Evolutionary conservation across 2,797 vertebrate species (phyloP), one percentile per base, ranked within the genome.

Genomic region (Dermochelys coriacea): DNA sequence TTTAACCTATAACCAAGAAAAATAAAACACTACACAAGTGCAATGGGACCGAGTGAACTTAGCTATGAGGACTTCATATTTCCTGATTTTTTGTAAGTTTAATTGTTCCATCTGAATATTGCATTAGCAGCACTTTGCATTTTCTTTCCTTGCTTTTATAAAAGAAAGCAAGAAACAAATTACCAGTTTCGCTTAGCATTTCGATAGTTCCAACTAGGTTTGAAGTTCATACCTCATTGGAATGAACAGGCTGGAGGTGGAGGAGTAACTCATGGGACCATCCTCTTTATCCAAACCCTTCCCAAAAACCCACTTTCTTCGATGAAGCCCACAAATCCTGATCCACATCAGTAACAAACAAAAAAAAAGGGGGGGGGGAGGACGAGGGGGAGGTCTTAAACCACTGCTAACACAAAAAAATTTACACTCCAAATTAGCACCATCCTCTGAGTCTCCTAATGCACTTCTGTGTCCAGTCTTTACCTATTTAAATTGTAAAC

Each of bases 221-320:
- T 87, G 83, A 94, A 93, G 78, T 90, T 90, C 82, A 54, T 74
- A 80, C 86, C 84, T 80, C n/a, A 10, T 51, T 23, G 77, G 37
- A 77, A 86, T 0, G 0, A 75, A 50, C 37, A 82, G 6, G 47
- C 49, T 80, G 83, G 75, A 68, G 84, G 91, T 7, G 18, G 78
- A 45, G 57, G 74, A 59, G 59, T 16, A 75, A 78, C 27, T 37
- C 68, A 88, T 2, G 0, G 85, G 85, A 78, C 37, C 79, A 8
- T 29, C 61, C 51, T 54, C 29, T 25, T 49, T 75, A 10, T 6
- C 29, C 6, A 84, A 93, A 91, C 83, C 3, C 25, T 74, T 52
- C 82, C 34, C 8, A 85, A 61, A 85, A 86, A 50, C 12, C 3
- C 34, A n/a, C 34, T 64, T 27, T 51, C 5, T 55, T 52, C n/a